These are phyloP conservation scores for Vultur gryphus DNA, from an alignment of 2,797 vertebrate genomes.

Conservation along the genomic window DNA sequence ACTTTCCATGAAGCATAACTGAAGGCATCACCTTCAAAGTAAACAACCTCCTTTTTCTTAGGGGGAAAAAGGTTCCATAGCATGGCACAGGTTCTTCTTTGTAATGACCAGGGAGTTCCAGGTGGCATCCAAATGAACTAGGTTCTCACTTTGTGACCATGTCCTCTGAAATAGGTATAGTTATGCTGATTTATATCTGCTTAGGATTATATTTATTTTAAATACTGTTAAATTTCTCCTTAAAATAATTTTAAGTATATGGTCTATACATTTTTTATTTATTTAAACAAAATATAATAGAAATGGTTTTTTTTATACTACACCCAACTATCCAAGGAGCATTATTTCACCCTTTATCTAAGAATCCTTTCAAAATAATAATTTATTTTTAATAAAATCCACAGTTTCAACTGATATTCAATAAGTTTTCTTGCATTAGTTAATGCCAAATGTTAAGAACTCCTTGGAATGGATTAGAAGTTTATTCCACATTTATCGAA, in stretches of 20 bases:
- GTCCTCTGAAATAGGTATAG: neutral
- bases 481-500: neutral
- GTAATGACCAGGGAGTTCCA: neutral
- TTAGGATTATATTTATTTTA: neutral
- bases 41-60: neutral
- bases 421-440: neutral
- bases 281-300: neutral
- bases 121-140: neutral
- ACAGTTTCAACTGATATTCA: neutral
- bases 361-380: neutral
- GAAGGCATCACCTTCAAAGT: neutral
- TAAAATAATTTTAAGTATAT: neutral
- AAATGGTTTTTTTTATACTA: neutral
- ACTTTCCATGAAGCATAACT: neutral
- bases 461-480: neutral
- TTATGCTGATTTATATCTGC: neutral
- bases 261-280: neutral
- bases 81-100: neutral
- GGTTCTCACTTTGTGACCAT: neutral
- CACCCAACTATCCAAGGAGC: neutral
- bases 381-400: neutral
- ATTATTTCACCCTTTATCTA: neutral
- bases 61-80: neutral
- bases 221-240: neutral
- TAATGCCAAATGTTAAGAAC: neutral